Conservation (phyloP, 2,888 invertebrate genomes). For the Smittia sp. region DNA sequence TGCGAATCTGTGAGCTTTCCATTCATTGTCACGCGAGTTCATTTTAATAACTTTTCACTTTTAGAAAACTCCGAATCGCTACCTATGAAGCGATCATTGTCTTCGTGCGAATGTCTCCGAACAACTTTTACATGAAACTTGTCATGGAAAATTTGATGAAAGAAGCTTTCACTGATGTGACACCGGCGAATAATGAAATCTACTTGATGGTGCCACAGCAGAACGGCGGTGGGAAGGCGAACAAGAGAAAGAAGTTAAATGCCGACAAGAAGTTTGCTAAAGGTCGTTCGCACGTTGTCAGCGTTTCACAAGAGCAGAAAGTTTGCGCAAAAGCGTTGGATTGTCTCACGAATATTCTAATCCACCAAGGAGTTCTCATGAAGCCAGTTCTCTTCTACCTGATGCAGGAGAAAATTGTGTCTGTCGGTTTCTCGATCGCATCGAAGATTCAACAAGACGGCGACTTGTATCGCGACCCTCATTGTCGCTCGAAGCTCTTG, state of each 20-base stretch:
- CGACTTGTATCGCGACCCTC: constrained; percentile 41
- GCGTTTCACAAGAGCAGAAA: neutral
- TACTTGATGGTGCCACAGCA: neutral
- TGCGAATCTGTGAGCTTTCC: constrained; percentile 20
- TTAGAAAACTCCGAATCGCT: constrained; percentile 44
- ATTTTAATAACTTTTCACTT: neutral
- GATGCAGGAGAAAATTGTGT: constrained; percentile 45
- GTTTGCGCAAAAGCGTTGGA: constrained; percentile 14
- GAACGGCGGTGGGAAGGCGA: neutral
- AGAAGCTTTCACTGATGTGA: constrained; percentile 30
- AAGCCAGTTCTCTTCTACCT: constrained; percentile 43
- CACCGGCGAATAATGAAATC: constrained; percentile 21
- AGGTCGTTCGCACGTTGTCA: neutral
- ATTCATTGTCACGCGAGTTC: neutral
- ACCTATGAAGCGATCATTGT: constrained; percentile 45
- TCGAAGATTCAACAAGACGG: constrained; percentile 21
- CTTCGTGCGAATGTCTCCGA: constrained; percentile 22
- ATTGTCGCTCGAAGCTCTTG: constrained; percentile 46
- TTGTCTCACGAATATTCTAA: neutral
- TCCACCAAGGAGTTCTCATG: constrained; percentile 6
- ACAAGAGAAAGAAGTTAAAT: constrained; percentile 17
- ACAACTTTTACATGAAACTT: constrained; percentile 15
- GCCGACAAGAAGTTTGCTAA: neutral
- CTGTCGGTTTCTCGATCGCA: constrained; percentile 42
- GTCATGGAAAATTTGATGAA: constrained; percentile 29